A percentile compares a stretch with the other conserved stretches of the same genome.
Evolutionary conservation across 2,113 vertebrate genomes (phyloP).

Genomic region (Mellivora capensis): DNA sequence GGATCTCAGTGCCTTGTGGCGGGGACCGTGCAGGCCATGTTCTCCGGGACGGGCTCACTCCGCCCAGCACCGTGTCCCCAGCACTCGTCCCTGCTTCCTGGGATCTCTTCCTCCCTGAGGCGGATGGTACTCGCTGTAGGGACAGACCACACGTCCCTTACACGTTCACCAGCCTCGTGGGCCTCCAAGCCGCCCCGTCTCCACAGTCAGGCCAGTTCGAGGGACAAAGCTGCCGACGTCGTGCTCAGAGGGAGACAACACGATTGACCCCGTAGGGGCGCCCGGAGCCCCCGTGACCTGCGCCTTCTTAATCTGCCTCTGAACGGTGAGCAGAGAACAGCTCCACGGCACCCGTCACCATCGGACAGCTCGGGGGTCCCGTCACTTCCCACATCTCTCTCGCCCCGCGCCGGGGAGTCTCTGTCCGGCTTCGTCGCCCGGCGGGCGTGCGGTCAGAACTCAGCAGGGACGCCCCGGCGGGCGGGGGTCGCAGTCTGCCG

Average conservation of each 20-base stretch:
- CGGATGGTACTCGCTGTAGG: fast-evolving
- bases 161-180: background rate
- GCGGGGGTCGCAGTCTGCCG: too few relatives aligned
- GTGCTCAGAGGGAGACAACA: background rate
- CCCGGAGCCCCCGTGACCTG: fast-evolving
- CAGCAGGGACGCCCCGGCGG: too few relatives aligned
- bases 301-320: background rate
- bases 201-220: background rate
- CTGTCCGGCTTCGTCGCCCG: background rate
- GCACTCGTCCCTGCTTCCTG: background rate
- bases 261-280: fast-evolving
- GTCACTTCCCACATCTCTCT: background rate
- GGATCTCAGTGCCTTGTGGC: background rate
- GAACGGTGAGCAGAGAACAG: too few relatives aligned
- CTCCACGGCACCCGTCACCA: background rate
- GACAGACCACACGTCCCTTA: background rate
- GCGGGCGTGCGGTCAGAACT: background rate
- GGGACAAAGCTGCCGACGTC: background rate
- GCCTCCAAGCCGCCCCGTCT: background rate
- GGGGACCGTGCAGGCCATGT: too few relatives aligned
- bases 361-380: fast-evolving
- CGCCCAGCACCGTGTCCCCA: background rate
- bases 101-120: background rate
- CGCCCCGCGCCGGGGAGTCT: background rate
- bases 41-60: background rate